Base-by-base conservation (phyloP, 2,113 vertebrate species). In the Calyptomena viridis region DNA sequence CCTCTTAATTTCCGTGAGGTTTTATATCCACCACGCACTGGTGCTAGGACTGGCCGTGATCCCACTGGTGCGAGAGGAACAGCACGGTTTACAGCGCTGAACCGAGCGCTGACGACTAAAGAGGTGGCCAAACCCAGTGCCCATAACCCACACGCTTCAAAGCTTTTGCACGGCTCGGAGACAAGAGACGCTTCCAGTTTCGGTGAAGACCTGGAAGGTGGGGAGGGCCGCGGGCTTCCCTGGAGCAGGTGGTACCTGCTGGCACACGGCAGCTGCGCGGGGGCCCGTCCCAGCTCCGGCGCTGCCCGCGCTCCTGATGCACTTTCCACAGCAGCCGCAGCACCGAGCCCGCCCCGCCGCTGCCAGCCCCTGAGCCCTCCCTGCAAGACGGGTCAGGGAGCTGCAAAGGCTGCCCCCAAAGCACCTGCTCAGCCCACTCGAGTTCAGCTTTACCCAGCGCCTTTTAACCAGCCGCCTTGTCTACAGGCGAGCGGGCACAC, bases 401-500 rank as follows among this genome's bases (percentile, higher is more conserved):
- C 37, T 2, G 16, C 0, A 1, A 76, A 56, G 16, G 16, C 56
- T 40, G 37, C 12, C 49, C n/a, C 47, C 15, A 1, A 12, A 60
- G 6, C 12, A 7, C 39, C 22, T 31, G 58, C 62, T 73, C 19
- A 6, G 40, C 75, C 66, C 1, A 0, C 59, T 17, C 3, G 2
- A 56, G 56, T 72, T 73, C 39, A 89, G 90, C 40, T 87, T 47
- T 78, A 92, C 83, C 53, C 46, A 7, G 17, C 30, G 6, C 67
- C 40, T 44, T 87, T 47, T 75, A 92, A 86, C 53, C 46, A 7
- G 17, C 30, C 5, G 6, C 67, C 40, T 62, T 56, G 40, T 25
- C 40, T 64, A 25, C 55, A 18, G 56, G 35, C 1, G 8, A 46
- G 44, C 0, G 0, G 5, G 4, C 0, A 0, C n/a, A 25, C 0